These are phyloP conservation scores for Girardinichthys multiradiatus DNA, from an alignment of 2,113 vertebrate genomes.

Conservation along the genomic window DNA sequence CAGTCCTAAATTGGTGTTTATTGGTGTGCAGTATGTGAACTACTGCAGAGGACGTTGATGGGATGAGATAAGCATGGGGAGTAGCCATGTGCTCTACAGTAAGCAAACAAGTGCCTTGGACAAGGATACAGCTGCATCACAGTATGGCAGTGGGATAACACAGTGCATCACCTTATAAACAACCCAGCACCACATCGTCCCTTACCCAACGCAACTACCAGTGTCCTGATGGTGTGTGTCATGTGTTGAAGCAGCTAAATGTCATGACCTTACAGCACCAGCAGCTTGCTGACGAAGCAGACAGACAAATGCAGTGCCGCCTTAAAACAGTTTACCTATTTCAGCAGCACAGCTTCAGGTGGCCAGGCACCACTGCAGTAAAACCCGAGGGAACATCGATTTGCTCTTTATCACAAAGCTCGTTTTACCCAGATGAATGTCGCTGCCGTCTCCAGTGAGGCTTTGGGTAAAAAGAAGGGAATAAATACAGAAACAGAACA, in stretches of 20 bases:
- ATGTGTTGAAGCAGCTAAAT: slow-evolving; percentile 22
- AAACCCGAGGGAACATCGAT: slow-evolving; percentile 81
- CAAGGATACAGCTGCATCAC: slow-evolving; percentile 57
- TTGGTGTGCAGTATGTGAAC: not conserved
- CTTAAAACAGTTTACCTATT: slow-evolving; percentile 74
- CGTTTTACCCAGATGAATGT: slow-evolving; percentile 61
- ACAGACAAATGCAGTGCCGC: slow-evolving; percentile 46
- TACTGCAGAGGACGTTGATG: slow-evolving; percentile 52
- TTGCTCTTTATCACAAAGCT: slow-evolving; percentile 69
- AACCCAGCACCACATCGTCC: slow-evolving; percentile 33
- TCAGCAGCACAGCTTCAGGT: slow-evolving; percentile 74
- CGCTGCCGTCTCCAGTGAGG: slow-evolving; percentile 56
- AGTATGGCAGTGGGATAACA: not conserved
- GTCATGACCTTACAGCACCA: slow-evolving; percentile 50
- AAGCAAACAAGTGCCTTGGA: slow-evolving; percentile 59
- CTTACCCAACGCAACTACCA: slow-evolving; percentile 5
- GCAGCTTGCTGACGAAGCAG: slow-evolving; percentile 66
- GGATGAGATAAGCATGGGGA: slow-evolving; percentile 61
- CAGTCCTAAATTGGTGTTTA: slow-evolving; percentile 8
- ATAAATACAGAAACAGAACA: slow-evolving; percentile 66
- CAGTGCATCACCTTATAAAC: too few species aligned
- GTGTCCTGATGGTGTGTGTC: slow-evolving; percentile 24
- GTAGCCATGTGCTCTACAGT: slow-evolving; percentile 66
- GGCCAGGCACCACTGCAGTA: slow-evolving; percentile 80
- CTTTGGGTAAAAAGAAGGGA: slow-evolving; percentile 61